phyloP scores from a whole-genome alignment of 2,797 vertebrate genomes.

The Hydrocynus forskahlii region DNA sequence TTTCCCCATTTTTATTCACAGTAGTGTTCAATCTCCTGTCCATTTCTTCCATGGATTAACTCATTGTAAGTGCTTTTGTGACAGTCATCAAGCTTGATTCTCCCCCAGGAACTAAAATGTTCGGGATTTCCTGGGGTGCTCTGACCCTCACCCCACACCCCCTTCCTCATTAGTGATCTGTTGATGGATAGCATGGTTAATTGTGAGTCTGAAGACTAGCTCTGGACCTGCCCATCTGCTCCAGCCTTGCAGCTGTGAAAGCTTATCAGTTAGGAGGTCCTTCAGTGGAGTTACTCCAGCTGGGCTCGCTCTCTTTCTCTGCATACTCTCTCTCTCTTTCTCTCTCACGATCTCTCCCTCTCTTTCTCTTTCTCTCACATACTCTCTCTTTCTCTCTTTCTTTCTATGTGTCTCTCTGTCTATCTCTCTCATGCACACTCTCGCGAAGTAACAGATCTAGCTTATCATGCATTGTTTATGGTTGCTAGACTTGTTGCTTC shows the following conservation, averaged over 20 bases:
- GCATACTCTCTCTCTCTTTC: constrained; percentile 2
- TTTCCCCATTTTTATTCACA: constrained; percentile 10
- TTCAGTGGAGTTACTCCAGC: constrained; percentile 54
- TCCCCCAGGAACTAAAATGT: constrained; percentile 43
- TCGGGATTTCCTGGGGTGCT: constrained; percentile 55
- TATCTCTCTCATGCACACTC: not conserved
- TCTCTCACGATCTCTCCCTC: too few relatives aligned
- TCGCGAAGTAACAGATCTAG: constrained; percentile 27
- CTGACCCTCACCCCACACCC: constrained; percentile 19
- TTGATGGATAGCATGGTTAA: constrained; percentile 60
- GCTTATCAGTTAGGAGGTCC: constrained; percentile 53
- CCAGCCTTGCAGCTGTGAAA: constrained; percentile 58
- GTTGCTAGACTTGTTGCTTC: not conserved
- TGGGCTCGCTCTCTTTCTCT: constrained; percentile 28
- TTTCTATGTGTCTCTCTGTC: too few relatives aligned
- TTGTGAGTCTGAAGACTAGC: constrained; percentile 49
- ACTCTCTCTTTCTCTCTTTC: not conserved
- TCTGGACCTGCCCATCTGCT: constrained; percentile 51
- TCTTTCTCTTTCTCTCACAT: too few relatives aligned
- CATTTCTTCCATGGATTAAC: constrained; percentile 26
- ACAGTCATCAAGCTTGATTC: constrained; percentile 45
- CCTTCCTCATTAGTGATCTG: constrained; percentile 57
- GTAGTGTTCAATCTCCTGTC: not conserved
- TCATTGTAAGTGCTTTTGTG: constrained; percentile 44
- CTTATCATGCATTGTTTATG: constrained; percentile 23